Conservation (phyloP, 2,113 vertebrate species). For the Poeciliopsis retropinna region DNA sequence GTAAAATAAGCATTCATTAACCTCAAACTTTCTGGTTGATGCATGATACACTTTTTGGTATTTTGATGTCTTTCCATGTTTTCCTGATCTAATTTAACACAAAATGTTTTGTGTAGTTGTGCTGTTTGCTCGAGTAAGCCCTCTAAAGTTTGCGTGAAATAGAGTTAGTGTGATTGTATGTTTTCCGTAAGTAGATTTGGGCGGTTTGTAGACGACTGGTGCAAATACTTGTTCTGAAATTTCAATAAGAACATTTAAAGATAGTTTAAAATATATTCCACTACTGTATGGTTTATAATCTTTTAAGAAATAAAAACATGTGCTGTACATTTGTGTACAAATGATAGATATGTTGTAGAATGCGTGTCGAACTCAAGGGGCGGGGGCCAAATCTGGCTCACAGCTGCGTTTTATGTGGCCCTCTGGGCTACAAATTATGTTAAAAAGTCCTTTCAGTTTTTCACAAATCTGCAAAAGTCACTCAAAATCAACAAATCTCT, state of each 20-base stretch:
- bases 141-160: not conserved
- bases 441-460: no score
- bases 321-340: not conserved
- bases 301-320: not conserved
- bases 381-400: no score
- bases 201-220: not conserved
- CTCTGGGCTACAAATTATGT: no score
- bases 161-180: not conserved
- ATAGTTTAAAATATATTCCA: slow-evolving; percentile 8
- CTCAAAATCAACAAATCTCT: no score
- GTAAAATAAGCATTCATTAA: slow-evolving; percentile 25
- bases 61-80: slow-evolving; percentile 53
- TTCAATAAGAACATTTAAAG: not conserved
- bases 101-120: slow-evolving; percentile 27
- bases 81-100: slow-evolving; percentile 38
- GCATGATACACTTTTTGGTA: slow-evolving; percentile 60
- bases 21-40: slow-evolving; percentile 70
- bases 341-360: not conserved
- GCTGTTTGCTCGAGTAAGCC: not conserved
- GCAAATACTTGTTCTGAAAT: not conserved
- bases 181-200: not conserved
- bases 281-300: slow-evolving; percentile 15
- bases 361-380: no score
- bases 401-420: no score
- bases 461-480: no score